Evolutionary conservation across 2,113 vertebrate species (phyloP).

Genomic region (Lasiurus borealis): DNA sequence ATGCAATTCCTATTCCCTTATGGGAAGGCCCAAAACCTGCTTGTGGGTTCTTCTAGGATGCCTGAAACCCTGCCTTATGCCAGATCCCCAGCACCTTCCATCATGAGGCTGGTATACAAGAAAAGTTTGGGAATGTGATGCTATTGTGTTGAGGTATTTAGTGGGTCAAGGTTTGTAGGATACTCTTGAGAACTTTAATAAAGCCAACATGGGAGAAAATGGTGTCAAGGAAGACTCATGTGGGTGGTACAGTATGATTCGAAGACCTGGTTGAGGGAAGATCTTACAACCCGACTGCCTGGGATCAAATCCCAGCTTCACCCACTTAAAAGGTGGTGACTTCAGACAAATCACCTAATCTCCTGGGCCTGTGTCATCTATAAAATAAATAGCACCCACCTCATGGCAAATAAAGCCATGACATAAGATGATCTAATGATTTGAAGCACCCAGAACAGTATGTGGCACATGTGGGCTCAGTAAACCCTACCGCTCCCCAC

Average conservation of each 20-base stretch:
- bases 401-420: background rate
- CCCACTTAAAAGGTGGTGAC: background rate
- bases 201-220: background rate
- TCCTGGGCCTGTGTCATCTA: background rate
- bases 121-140: background rate
- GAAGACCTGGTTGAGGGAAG: background rate
- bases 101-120: background rate
- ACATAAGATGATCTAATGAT: background rate
- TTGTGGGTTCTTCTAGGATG: background rate
- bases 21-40: background rate
- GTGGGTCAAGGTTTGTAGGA: background rate
- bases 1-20: background rate
- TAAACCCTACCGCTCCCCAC: background rate
- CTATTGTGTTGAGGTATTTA: background rate
- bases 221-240: background rate
- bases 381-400: background rate
- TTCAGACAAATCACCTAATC: background rate
- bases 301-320: constrained; percentile 17
- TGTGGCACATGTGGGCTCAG: background rate
- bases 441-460: background rate
- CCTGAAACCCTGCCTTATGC: background rate
- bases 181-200: background rate
- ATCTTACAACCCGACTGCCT: background rate
- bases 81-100: background rate
- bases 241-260: background rate